Base-by-base conservation (phyloP, 2,888 invertebrate species). In the Pyralis farinalis region DNA sequence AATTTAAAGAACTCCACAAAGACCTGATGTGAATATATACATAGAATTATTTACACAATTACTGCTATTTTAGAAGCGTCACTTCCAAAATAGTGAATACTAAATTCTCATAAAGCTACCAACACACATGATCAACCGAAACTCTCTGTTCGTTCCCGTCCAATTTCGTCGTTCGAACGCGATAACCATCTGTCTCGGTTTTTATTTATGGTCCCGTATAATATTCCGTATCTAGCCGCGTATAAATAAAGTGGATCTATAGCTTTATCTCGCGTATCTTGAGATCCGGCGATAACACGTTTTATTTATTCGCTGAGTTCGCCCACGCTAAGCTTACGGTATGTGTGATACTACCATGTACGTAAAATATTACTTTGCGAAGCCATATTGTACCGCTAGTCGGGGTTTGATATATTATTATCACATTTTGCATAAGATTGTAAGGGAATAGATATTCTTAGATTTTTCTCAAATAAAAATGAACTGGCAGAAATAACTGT, bases 221-320 rank as follows among this genome's bases (percentile, higher is more conserved):
- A 68, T 71, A 68, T 74, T 69, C 62, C 67, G 42, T 63, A 71
- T 71, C 69, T 73, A 73, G 64, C 60, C 56, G 50, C 55, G 59
- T 67, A 72, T 75, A 72, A 73, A 71, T 73, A 70, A 71, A 61
- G 61, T 56, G 52, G 58, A 73, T 73, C 72, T 73, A 68, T 67
- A 53, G 59, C 58, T 63, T 58, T 65, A 75, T 73, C 75, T 69
- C 55, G 49, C 58, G 46, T 55, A 74, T 74, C 75, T 66, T 44
- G 51, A 66, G 67, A 68, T 64, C 43, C 42, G 40, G 29, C 47
- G 73, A 77, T 72, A 68, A 41, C 9, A 25, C 45, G 48, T 43
- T 46, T 71, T 75, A 66, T 76, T 75, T 76, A 72, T 74, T 65
- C 48, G 59, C 49, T 46, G 59, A 53, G 37, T 40, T 47, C 64